Percentiles rank a stretch among this genome's conserved stretches.
These are phyloP conservation scores for Colinus virginianus DNA, from an alignment of 2,113 vertebrate species.

Conservation along the genomic window DNA sequence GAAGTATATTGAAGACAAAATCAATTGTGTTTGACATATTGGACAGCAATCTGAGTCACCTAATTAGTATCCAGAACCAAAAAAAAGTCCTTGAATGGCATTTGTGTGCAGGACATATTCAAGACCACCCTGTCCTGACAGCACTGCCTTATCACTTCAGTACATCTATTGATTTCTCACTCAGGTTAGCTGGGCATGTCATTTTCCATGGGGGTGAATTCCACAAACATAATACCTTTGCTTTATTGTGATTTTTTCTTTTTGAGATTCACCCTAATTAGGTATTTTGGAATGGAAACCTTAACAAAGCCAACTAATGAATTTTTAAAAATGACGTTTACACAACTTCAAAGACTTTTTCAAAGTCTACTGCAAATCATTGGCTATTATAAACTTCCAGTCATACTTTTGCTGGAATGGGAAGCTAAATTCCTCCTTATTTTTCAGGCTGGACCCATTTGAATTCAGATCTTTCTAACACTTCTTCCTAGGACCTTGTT, in stretches of 20 bases:
- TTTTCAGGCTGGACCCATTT: neutral
- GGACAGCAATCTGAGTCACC: neutral
- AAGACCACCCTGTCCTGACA: neutral
- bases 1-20: neutral
- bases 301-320: neutral
- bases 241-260: neutral
- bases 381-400: conserved; percentile 13
- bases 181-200: neutral
- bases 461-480: neutral
- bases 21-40: neutral
- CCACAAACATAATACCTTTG: neutral
- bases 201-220: neutral
- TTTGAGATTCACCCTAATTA: neutral
- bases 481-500: neutral
- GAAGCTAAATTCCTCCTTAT: neutral
- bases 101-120: neutral
- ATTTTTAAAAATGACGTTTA: neutral
- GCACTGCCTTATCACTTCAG: neutral
- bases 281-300: neutral
- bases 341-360: neutral
- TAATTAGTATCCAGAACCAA: neutral
- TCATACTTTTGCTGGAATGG: neutral
- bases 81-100: neutral
- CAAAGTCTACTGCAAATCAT: neutral
- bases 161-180: neutral